Base-by-base conservation (phyloP, 2,113 vertebrate genomes). In the Tyrannus savana region DNA sequence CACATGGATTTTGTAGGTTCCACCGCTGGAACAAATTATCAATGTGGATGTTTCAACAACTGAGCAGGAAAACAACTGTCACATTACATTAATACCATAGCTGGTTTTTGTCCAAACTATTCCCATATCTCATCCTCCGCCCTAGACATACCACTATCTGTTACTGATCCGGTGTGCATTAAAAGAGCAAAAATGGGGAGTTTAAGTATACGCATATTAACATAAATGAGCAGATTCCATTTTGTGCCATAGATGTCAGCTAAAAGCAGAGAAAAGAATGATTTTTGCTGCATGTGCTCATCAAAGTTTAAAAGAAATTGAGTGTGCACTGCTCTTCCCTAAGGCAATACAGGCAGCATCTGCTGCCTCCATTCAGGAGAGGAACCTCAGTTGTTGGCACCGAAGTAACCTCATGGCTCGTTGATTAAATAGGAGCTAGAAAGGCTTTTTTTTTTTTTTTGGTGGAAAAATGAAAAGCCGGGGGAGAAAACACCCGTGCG, bases 51-150 rank as follows among this genome's bases (percentile, higher is more conserved):
- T 95, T 97, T 96, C 90, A 95, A 93, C 81, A 88, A 87, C 92
- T 33, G 73, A 92, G 92, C 58, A 97, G 93, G 86, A 93, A 96
- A 95, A 93, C 90, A 95, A 90, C 92, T 92, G 96, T 79, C 83
- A 90, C 80, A 42, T 93, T 89, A 77, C 73, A 90, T 95, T 92
- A 95, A 87, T 87, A 47, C 59, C 91, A 58, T 35, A 30, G 89
- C 73, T 95, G 46, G 0, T 24, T 79, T 81, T 84, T 87, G 63
- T 66, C 81, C 68, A 88, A 90, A 53, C 53, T 95, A 52, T 85
- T 91, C 74, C 71, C 35, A 66, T 59, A 83, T 72, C 71, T 90
- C 1, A 0, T 55, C 30, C 46, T 55, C 71, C 1, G 0, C 50
- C 58, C 52, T 42, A 12, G 23, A 41, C 69, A 0, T n/a, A 62